These are phyloP conservation scores for Acanthaster planci DNA, from an alignment of 35 echinoderm and acorn worm genomes.

Conservation along the genomic window DNA sequence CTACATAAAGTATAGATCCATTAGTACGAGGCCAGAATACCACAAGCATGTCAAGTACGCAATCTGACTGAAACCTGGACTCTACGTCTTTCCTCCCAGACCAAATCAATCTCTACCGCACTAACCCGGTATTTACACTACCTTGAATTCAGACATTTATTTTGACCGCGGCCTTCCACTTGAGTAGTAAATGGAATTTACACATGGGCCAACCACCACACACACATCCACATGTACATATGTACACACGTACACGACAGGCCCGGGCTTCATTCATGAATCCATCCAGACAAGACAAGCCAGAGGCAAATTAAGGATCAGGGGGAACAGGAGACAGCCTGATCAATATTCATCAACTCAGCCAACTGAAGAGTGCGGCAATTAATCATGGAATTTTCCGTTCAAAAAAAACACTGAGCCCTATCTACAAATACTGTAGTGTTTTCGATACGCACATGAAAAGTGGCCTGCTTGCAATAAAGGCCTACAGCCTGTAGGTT, in stretches of 20 bases:
- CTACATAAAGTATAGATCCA: no score
- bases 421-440: no score
- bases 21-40: no score
- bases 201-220: no score
- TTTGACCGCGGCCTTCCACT: neutral
- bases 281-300: neutral
- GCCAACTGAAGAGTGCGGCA: neutral
- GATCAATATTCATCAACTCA: conserved; percentile 24
- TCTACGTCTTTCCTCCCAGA: neutral
- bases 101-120: neutral
- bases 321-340: neutral
- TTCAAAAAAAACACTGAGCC: neutral
- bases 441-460: no score
- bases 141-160: conserved; percentile 26
- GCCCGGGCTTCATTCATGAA: conserved; percentile 34
- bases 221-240: no score
- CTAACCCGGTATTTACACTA: neutral
- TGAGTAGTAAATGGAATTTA: conserved; percentile 20
- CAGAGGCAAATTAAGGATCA: neutral
- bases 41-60: no score
- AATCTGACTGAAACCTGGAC: no score
- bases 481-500: no score
- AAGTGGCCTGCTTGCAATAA: no score
- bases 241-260: no score
- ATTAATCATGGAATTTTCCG: conserved; percentile 4